These are phyloP conservation scores for Balaenoptera acutorostrata DNA, from an alignment of 2,113 vertebrate species.

Conservation along the genomic window DNA sequence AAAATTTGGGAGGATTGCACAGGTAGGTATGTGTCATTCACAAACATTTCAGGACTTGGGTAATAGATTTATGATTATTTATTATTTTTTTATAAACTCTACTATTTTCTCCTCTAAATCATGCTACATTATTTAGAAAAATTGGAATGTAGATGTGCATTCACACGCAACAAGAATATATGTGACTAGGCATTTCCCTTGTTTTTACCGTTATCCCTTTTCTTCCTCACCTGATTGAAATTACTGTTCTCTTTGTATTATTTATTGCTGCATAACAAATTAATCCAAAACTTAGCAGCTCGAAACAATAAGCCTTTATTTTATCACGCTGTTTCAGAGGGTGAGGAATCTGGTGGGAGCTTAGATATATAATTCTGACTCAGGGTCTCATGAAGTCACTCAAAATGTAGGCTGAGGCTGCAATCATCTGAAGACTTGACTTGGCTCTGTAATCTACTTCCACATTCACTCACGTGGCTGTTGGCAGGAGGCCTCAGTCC, in stretches of 20 bases:
- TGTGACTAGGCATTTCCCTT: background rate
- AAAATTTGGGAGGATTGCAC: background rate
- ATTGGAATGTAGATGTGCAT: background rate
- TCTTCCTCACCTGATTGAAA: background rate
- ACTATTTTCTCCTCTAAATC: background rate
- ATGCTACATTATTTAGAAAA: background rate
- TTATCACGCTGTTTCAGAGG: background rate
- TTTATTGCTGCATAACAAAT: background rate
- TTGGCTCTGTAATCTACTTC: too few relatives aligned
- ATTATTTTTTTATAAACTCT: background rate
- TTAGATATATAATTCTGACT: background rate
- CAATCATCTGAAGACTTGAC: background rate
- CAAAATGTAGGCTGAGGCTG: too few relatives aligned
- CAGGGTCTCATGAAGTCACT: background rate
- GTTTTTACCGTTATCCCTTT: background rate
- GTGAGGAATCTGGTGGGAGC: background rate
- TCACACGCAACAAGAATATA: background rate
- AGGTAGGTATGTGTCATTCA: background rate
- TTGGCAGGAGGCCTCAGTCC: background rate
- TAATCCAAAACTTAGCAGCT: background rate
- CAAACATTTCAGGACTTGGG: background rate
- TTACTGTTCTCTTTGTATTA: background rate
- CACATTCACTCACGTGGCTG: background rate
- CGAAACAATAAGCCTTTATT: background rate
- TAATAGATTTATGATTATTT: background rate